phyloP scores from a whole-genome alignment of 2,113 vertebrate genomes.

The Lanius ludovicianus region DNA sequence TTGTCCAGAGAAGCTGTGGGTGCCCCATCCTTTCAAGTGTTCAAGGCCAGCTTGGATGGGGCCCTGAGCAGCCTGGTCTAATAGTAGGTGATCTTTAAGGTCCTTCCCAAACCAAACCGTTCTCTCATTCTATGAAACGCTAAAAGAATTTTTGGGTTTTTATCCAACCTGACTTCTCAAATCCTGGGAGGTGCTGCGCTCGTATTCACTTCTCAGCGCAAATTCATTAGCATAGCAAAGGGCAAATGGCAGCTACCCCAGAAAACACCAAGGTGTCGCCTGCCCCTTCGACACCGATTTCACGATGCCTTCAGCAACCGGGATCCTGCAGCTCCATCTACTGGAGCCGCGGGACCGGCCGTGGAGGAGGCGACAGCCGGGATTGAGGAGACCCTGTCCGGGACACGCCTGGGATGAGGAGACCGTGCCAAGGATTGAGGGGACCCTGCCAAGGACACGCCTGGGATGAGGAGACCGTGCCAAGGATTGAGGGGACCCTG shows the following conservation, averaged over 20 bases:
- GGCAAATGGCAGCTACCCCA: background rate
- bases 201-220: background rate
- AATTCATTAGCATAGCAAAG: background rate
- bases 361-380: background rate
- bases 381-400: too few species aligned
- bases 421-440: too few species aligned
- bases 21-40: accelerated
- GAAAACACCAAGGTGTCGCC: accelerated
- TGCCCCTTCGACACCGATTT: accelerated
- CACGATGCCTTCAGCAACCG: accelerated
- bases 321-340: slow-evolving; percentile 48
- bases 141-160: background rate
- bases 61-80: background rate
- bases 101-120: too few species aligned
- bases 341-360: background rate
- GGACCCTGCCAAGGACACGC: background rate
- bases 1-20: background rate
- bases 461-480: accelerated
- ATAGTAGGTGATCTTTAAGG: too few species aligned
- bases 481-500: too few species aligned
- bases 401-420: too few species aligned
- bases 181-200: background rate
- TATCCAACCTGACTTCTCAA: background rate
- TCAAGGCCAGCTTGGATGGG: background rate
- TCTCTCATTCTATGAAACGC: background rate